A percentile compares a stretch with the other conserved stretches of the same genome.
Conservation (phyloP, 2,113 vertebrate species). For the Casuarius casuarius region DNA sequence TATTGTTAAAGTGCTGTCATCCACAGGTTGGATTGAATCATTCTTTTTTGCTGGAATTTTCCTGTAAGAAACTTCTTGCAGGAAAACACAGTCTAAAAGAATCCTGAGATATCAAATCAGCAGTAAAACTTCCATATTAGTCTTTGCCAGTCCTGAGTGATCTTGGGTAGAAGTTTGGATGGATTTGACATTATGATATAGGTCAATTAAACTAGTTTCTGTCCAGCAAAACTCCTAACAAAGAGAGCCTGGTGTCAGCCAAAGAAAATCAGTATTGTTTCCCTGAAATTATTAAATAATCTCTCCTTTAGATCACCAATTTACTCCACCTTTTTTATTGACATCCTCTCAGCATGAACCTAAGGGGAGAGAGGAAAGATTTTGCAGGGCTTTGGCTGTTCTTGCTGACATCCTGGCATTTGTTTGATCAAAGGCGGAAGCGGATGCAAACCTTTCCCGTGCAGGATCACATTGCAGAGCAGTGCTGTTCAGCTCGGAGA, state of each 20-base stretch:
- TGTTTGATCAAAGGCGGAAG: not conserved
- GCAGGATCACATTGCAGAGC: not conserved
- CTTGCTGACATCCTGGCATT: slow-evolving; percentile 26
- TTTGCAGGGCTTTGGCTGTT: not conserved
- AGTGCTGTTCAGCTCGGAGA: not conserved
- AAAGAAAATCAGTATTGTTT: not conserved
- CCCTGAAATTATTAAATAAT: not conserved
- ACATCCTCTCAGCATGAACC: not conserved
- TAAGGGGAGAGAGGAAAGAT: not conserved
- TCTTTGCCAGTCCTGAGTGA: not conserved
- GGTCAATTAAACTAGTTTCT: not conserved
- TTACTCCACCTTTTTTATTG: not conserved
- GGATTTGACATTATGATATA: not conserved
- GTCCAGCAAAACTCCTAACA: not conserved
- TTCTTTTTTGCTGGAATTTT: not conserved
- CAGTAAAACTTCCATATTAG: not conserved
- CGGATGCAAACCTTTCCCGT: slow-evolving; percentile 18
- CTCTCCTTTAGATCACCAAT: not conserved
- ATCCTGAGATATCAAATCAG: not conserved
- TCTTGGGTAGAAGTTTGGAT: not conserved
- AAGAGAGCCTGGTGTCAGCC: not conserved
- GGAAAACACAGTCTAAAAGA: not conserved
- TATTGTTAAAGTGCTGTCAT: not conserved
- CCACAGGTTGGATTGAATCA: not conserved
- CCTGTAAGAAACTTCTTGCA: not conserved